Base-by-base conservation (phyloP, 1,140 invertebrate species). In the Araneus ventricosus region DNA sequence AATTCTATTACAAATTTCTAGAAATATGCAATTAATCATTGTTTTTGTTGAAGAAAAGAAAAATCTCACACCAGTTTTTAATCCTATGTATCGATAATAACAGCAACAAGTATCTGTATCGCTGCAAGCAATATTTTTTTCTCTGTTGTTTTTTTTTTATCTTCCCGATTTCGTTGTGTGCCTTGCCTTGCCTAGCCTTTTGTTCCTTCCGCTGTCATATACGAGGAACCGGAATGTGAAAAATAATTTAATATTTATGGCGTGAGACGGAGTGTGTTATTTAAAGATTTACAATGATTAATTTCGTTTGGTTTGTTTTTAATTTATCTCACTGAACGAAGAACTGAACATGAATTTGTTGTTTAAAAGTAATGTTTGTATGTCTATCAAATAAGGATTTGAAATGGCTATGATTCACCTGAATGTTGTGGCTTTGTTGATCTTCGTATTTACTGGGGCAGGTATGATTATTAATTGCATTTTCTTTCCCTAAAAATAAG, bases 191-290 rank as follows among this genome's bases (percentile, higher is more conserved):
- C n/a, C n/a, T n/a, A n/a, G 30, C 34, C 70, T 75, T 75, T 75
- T 75, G 70, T 75, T 75, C 30, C 70, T 75, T 75, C 34, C 70
- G 70, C 30, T 75, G 70, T 75, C 34, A 75, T 20, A 37, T 34
- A 17, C 70, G 5, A 75, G 30, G 30, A 75, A 75, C 70, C 70
- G 70, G 70, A 75, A 75, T 37, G 27, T 75, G 17, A 34, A 75
- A 17, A 75, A 5, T 70, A 22, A 24, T 70, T 27, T 17, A 17
- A 75, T 14, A 75, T 34, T 63, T 34, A 37, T 30, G 4, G 30
- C 20, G 27, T 37, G 1, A 37, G 20, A 34, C 30, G 30, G 2
- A 75, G 4, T 75, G 5, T 75, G 30, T 75, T 75, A 22, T 75
- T 30, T 27, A 34, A 34, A 34, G 14, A 37, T 75, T 75, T 75